Evolutionary conservation across 2,113 vertebrate genomes (phyloP), one percentile per base, ranked within the genome.

Genomic region (Platanista minor): DNA sequence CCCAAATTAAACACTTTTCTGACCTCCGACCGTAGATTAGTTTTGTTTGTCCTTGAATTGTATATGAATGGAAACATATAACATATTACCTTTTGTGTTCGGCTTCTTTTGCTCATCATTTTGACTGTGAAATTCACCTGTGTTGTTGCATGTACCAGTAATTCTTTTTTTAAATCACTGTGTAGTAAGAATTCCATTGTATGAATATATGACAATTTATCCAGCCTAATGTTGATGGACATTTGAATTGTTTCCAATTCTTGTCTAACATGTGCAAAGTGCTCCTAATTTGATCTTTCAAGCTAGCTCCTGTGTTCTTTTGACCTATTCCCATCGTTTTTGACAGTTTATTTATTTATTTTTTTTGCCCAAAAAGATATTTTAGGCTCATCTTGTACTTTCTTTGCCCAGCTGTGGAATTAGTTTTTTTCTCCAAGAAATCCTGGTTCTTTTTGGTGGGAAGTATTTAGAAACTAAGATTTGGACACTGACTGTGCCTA

Each of bases 11-110:
- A 20, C 85, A 13, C 23, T 80, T 12, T 23, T 46, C 29, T 18
- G 27, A 41, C 52, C 43, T 90, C 74, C 75, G 1, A 31, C 20
- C 6, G 12, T 3, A 36, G 29, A 31, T 49, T 0, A 17, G 7
- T 31, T 33, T 67, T 54, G 72, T n/a, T 64, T 84, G 61, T 49
- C 69, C 52, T 46, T 57, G 81, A 95, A 57, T 31, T 17, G 23
- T 17, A 8, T 1, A 25, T 1, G 57, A 46, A 57, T 11, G 33
- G 11, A 57, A n/a, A 14, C 36, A 3, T 2, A 62, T 0, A 33
- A 62, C 29, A 8, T 11, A 21, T 1, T 4, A 0, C 39, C 82
- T 36, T 62, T n/a, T 39, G n/a, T 67, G 52, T 64, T 27, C 10
- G 41, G 36, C 8, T 81, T 62, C 18, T 41, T 75, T 9, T 41